Conservation (phyloP, 2,113 vertebrate species). For the Gallinago paraguaiae region DNA sequence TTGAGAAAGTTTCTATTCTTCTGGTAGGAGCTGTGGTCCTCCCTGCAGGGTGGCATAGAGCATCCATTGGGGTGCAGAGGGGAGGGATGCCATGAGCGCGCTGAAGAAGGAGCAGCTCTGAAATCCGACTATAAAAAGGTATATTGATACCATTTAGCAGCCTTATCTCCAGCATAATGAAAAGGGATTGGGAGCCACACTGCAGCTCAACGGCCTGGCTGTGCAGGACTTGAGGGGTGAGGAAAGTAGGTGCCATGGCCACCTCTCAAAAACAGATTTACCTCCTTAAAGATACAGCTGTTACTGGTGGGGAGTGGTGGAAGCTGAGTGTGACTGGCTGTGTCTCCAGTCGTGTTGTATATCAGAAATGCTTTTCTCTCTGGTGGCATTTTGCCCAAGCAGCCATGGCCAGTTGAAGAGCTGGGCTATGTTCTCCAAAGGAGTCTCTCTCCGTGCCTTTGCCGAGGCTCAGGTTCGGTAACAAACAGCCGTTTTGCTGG, state of each 20-base stretch:
- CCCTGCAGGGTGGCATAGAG: background rate
- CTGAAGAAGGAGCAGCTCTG: background rate
- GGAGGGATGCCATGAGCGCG: rapidly evolving
- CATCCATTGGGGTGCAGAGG: rapidly evolving
- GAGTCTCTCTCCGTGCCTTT: background rate
- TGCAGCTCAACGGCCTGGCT: background rate
- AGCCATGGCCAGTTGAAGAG: background rate
- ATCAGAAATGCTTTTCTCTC: background rate
- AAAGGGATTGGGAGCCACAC: background rate
- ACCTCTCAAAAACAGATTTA: background rate
- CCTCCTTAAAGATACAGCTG: background rate
- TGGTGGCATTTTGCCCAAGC: background rate
- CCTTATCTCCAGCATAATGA: background rate
- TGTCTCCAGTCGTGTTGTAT: background rate
- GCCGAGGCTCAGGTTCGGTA: background rate
- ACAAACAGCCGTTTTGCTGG: background rate
- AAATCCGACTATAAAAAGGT: background rate
- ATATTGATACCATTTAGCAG: background rate
- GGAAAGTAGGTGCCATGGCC: background rate
- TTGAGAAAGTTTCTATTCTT: background rate
- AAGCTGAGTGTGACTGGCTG: background rate
- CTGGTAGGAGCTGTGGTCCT: background rate
- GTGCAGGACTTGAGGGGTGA: background rate
- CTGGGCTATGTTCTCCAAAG: background rate
- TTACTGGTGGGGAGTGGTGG: background rate